Evolutionary conservation across 2,797 vertebrate species (phyloP), one percentile per base, ranked within the genome.

Genomic region (Dipus sagitta): DNA sequence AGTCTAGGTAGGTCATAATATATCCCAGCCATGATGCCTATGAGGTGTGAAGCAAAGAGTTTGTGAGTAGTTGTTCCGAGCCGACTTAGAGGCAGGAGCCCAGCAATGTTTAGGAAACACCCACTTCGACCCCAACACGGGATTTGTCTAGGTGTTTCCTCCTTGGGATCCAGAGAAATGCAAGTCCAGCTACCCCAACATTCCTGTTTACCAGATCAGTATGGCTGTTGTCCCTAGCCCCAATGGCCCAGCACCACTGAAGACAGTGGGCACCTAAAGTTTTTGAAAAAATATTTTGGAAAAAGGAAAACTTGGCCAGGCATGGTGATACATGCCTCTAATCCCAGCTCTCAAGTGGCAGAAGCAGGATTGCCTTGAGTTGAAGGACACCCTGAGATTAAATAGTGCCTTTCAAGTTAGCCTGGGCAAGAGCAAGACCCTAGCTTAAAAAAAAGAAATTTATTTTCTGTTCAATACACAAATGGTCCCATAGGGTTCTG

Each of bases 31-130:
- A 6, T 3, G 6, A 1, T 1, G 6, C 30, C 10, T 64, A 17
- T 15, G 18, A n/a, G 8, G 13, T 26, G 1, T 23, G 28, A 26
- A 54, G 34, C 67, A 3, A 68, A 1, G 15, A 4, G 23, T 20
- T 21, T 1, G 0, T 0, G 4, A 38, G 28, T 2, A 0, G 12
- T 1, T 1, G 15, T 2, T 42, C 28, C 26, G 34, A 4, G 18
- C 52, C 12, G 13, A 9, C 5, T 4, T 7, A 5, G 11, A 24
- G 2, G 23, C 10, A 21, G 67, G 28, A 14, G 24, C 8, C 34
- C 4, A 2, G 13, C 3, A 18, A 0, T 14, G 82, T 38, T 11
- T 12, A 67, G 34, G 62, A 83, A 75, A 67, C 1, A 14, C 0
- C 1, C 10, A 26, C 68, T 65, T 9, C 3, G 77, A 1, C 21